phyloP scores from a whole-genome alignment of 1,140 invertebrate genomes.

The Pseudomyrmex gracilis region DNA sequence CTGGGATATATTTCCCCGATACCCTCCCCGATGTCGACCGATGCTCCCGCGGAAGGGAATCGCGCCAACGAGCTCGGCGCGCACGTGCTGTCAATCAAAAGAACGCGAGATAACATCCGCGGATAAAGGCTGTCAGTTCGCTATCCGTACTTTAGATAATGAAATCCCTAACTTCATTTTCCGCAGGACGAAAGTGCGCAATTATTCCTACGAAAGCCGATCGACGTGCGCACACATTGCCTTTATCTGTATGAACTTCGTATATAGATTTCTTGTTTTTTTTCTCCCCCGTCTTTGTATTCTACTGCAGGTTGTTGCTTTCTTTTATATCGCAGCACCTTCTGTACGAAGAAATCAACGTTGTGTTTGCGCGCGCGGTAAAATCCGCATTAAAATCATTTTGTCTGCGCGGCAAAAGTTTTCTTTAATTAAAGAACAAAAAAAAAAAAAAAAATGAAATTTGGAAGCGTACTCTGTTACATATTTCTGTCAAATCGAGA shows the following conservation, averaged over 20 bases:
- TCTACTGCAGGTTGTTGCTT: no score
- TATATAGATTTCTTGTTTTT: not conserved
- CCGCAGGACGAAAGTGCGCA: conserved; percentile 36
- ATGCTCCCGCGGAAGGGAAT: conserved; percentile 25
- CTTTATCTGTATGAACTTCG: not conserved
- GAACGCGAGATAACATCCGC: conserved; percentile 57
- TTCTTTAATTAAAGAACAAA: not conserved
- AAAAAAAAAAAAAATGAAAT: not conserved
- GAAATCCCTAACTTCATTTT: conserved; percentile 61
- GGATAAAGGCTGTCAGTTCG: conserved; percentile 54
- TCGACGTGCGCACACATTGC: not conserved
- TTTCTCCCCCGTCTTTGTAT: no score
- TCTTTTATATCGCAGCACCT: not conserved
- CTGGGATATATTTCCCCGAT: not conserved
- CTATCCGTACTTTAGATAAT: conserved; percentile 55
- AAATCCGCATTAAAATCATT: not conserved
- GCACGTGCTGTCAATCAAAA: conserved; percentile 60
- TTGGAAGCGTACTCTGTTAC: not conserved
- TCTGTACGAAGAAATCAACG: not conserved
- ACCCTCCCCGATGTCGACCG: conserved; percentile 13
- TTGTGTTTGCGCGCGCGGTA: not conserved
- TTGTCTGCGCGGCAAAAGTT: not conserved
- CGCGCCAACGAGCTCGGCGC: conserved; percentile 3
- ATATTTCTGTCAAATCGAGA: not conserved
- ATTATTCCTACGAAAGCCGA: conserved; percentile 32